phyloP scores from a whole-genome alignment of 2,888 invertebrate genomes.

The Ectemnius continuus region DNA sequence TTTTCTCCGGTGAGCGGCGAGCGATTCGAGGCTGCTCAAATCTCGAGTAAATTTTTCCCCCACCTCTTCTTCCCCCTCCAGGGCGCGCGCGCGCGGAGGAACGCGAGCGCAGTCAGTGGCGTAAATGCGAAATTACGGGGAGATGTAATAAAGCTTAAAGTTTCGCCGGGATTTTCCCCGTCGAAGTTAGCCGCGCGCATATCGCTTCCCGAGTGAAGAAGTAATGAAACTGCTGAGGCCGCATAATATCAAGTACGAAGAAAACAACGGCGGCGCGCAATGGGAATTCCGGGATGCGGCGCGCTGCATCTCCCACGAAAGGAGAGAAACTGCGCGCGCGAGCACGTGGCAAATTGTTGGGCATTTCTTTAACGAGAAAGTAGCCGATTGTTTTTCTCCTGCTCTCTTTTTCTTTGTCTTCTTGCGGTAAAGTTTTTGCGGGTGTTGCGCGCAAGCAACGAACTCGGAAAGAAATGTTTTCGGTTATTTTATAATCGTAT shows the following conservation, averaged over 20 bases:
- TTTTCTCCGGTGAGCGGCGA: too few relatives aligned
- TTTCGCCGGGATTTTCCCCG: constrained; percentile 18
- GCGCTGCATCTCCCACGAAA: too few relatives aligned
- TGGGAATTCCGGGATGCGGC: constrained; percentile 6
- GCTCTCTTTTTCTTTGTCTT: too few relatives aligned
- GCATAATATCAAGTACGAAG: constrained; percentile 51
- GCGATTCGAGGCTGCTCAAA: too few relatives aligned
- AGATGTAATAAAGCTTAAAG: constrained; percentile 43
- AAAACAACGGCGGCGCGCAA: constrained; percentile 29
- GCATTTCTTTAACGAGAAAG: constrained; percentile 41
- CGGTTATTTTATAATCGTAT: too few relatives aligned
- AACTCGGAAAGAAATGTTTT: too few relatives aligned
- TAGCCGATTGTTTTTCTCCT: too few relatives aligned
- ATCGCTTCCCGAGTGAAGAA: constrained; percentile 29
- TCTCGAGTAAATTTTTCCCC: too few relatives aligned
- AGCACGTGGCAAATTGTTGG: constrained; percentile 31
- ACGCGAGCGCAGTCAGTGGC: background rate
- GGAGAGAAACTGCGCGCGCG: constrained; percentile 4
- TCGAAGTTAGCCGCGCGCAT: constrained; percentile 18
- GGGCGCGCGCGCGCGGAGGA: too few relatives aligned
- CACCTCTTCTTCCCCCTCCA: too few relatives aligned
- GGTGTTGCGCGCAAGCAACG: too few relatives aligned
- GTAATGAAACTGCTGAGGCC: constrained; percentile 53
- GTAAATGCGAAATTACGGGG: constrained; percentile 36
- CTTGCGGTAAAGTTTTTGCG: too few relatives aligned